Evolutionary conservation across 2,797 vertebrate genomes (phyloP).

Genomic region (Neosilurus hyrtlii): DNA sequence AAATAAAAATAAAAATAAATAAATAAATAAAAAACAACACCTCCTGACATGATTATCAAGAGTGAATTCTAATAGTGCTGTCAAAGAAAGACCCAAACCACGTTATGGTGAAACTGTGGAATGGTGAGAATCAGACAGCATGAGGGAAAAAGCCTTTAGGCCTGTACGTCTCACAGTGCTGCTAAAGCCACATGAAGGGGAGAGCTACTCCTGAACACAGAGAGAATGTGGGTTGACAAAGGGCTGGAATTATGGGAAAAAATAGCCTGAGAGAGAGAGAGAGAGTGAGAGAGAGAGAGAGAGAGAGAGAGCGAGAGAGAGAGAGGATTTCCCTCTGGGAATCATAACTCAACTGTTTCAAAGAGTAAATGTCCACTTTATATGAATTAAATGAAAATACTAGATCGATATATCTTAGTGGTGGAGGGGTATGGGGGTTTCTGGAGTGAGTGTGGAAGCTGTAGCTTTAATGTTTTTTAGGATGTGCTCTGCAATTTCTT

Average conservation of each 20-base stretch:
- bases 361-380: background rate
- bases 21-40: background rate
- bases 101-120: slow-evolving; percentile 9
- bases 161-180: background rate
- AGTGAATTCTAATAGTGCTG: background rate
- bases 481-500: slow-evolving; percentile 25
- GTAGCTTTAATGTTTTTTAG: slow-evolving; percentile 22
- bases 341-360: slow-evolving; percentile 16
- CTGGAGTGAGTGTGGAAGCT: background rate
- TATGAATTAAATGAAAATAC: slow-evolving; percentile 9
- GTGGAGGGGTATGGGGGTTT: background rate
- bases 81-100: background rate
- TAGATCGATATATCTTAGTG: background rate
- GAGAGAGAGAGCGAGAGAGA: no score
- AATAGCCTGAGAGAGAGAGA: background rate
- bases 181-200: slow-evolving; percentile 26
- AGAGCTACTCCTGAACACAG: slow-evolving; percentile 24
- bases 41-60: background rate
- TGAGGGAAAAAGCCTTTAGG: slow-evolving; percentile 27
- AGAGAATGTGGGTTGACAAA: slow-evolving; percentile 12
- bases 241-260: slow-evolving; percentile 14
- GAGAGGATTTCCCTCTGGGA: slow-evolving; percentile 12
- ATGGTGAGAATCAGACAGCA: slow-evolving; percentile 15
- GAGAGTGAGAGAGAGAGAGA: no score
- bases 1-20: no score